Conservation (phyloP, 2,797 vertebrate genomes). For the Odontamblyopus rebecca region DNA sequence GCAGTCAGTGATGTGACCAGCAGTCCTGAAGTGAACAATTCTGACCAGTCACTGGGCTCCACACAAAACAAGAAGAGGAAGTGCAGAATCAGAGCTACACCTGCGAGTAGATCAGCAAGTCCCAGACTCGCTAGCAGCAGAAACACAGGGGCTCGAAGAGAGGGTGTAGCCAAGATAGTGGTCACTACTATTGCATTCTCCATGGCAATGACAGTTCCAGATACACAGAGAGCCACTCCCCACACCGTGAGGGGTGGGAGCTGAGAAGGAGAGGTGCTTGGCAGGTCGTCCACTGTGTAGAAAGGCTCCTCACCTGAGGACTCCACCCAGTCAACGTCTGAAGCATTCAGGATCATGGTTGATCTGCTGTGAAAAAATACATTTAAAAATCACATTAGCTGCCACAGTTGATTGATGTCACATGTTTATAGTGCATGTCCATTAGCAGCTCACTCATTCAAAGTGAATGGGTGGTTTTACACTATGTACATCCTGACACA, state of each 20-base stretch:
- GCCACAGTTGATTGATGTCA: constrained; percentile 7
- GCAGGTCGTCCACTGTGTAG: constrained; percentile 48
- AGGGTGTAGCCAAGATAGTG: constrained; percentile 84
- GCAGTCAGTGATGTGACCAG: constrained; percentile 88
- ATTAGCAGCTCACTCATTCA: constrained; percentile 12
- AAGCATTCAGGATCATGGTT: constrained; percentile 71
- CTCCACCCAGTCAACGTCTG: constrained; percentile 73
- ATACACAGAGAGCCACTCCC: constrained; percentile 88
- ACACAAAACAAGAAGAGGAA: constrained; percentile 87
- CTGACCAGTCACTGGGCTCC: constrained; percentile 76
- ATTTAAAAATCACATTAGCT: constrained; percentile 12
- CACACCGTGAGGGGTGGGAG: constrained; percentile 75
- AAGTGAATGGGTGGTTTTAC: too few species aligned
- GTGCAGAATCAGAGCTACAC: constrained; percentile 86
- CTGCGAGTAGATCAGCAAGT: constrained; percentile 88
- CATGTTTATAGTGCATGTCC: constrained; percentile 12
- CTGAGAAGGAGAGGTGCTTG: constrained; percentile 40
- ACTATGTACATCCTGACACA: constrained; percentile 4
- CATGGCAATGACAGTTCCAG: constrained; percentile 86
- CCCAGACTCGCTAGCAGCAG: constrained; percentile 90
- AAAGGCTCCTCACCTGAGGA: constrained; percentile 67
- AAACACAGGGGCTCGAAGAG: constrained; percentile 89
- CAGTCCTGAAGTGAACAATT: constrained; percentile 85
- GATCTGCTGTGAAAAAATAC: constrained; percentile 39
- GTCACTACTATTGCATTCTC: constrained; percentile 92